phyloP scores from a whole-genome alignment of 1,140 invertebrate species.

The Camponotus vicinus region DNA sequence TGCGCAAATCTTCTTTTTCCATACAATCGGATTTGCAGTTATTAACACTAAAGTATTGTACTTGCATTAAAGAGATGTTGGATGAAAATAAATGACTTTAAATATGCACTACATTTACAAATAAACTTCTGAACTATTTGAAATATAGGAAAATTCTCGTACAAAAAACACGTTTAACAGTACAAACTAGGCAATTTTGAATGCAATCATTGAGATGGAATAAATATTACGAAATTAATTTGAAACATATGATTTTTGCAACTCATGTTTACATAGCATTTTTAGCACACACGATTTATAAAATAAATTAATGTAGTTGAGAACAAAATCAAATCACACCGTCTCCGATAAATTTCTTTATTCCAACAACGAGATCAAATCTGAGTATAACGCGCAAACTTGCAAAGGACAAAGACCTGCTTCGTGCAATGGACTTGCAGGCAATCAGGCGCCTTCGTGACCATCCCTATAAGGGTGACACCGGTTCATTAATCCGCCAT shows the following conservation, averaged over 20 bases:
- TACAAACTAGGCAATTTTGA: constrained; percentile 12
- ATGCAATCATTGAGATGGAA: not conserved
- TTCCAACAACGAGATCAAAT: not conserved
- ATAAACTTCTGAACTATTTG: not conserved
- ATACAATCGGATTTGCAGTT: constrained; percentile 2
- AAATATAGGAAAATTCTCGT: constrained; percentile 53
- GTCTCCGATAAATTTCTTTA: not conserved
- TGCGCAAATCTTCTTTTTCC: not conserved
- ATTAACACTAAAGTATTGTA: not conserved
- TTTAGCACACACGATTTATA: not conserved
- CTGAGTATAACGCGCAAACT: constrained; percentile 5
- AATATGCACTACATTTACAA: constrained; percentile 18
- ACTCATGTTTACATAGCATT: not conserved
- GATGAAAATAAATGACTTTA: constrained; percentile 20
- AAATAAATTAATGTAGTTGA: not conserved
- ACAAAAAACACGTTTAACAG: constrained; percentile 35
- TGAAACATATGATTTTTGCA: not conserved
- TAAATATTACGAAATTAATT: not conserved
- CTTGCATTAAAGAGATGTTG: not conserved
- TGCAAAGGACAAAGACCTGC: constrained; percentile 12
- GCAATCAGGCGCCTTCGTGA: constrained; percentile 50
- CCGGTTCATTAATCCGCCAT: constrained; percentile 80
- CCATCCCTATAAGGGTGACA: constrained; percentile 49
- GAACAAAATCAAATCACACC: not conserved
- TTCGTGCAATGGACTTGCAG: constrained; percentile 22